Base-by-base conservation (phyloP, 2,888 invertebrate species). In the Lasioglossum lativentre region DNA sequence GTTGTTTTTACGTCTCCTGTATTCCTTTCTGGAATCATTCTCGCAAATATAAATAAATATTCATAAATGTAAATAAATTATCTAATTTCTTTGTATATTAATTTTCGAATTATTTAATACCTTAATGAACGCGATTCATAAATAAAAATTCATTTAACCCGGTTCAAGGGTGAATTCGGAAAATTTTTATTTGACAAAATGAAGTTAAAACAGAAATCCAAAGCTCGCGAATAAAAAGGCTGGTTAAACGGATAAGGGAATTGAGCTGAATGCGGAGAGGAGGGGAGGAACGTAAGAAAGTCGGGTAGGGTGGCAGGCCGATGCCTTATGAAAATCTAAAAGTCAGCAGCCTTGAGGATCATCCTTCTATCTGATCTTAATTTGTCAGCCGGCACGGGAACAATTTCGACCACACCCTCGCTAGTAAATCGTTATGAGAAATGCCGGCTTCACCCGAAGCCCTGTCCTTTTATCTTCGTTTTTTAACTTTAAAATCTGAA, bases 301-400 rank as follows among this genome's bases (percentile, higher is more conserved):
- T 72, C 75, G 79, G 63, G 59, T 82, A 75, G 87, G 90, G 87
- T 80, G 85, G 83, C 85, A 63, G 71, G 63, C 78, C 79, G 86
- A 86, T 85, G 86, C 88, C 91, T 93, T 93, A 93, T 90, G 92
- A 93, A 94, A 94, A 94, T 93, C 90, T 92, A 90, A 92, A 93
- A 94, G 94, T 94, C 94, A 94, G 94, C 94, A 94, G 89, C 92
- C 88, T 76, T 86, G 88, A 80, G 91, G 94, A 95, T 94, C 85
- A 95, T 95, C 95, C 89, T 87, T 93, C 89, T 95, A 95, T 95
- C 95, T 93, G 94, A 95, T 95, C 92, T 93, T 93, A 93, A 94
- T 94, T 95, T 95, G 93, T 95, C 94, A 94, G 91, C 75, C 88
- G 89, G 90, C 91, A 90, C 92, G 84, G 83, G 87, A 80, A 84